A percentile compares a stretch with the other conserved stretches of the same genome.
These are phyloP conservation scores for Sebastiscus albofasciatus DNA, from an alignment of 2,797 vertebrate species.

Conservation along the genomic window DNA sequence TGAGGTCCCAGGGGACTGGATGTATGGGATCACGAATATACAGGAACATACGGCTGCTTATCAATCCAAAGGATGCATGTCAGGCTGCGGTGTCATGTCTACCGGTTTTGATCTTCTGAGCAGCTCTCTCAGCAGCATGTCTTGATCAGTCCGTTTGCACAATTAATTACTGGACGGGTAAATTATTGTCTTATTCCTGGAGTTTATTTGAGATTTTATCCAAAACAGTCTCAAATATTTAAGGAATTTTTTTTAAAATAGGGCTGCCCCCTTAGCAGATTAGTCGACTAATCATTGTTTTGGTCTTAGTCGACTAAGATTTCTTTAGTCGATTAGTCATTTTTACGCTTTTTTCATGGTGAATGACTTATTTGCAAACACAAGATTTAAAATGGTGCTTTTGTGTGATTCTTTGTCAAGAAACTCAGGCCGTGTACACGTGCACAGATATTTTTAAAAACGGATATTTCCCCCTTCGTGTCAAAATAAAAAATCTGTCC, in stretches of 20 bases:
- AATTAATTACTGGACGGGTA: background rate
- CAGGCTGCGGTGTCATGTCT: conserved; percentile 2
- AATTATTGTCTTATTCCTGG: background rate
- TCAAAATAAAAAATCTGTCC: too few relatives aligned
- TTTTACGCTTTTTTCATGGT: too few relatives aligned
- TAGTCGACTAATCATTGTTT: too few relatives aligned
- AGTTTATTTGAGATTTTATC: background rate
- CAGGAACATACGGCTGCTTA: conserved; percentile 1
- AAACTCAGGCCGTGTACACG: too few relatives aligned
- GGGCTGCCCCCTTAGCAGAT: too few relatives aligned
- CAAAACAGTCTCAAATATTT: background rate
- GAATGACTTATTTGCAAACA: too few relatives aligned
- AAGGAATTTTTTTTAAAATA: background rate
- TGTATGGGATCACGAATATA: conserved; percentile 15
- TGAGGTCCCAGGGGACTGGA: conserved; percentile 3
- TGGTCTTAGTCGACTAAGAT: too few relatives aligned
- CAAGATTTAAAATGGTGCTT: too few relatives aligned
- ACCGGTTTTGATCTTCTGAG: conserved; percentile 7
- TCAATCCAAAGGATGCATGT: conserved; percentile 7
- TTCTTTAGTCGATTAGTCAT: too few relatives aligned
- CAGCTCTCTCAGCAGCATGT: background rate
- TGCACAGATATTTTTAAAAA: too few relatives aligned
- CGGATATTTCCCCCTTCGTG: too few relatives aligned
- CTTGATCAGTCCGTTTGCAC: background rate
- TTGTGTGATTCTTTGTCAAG: too few relatives aligned